Conservation (phyloP, 2,113 vertebrate genomes). For the Tupaia tana region DNA sequence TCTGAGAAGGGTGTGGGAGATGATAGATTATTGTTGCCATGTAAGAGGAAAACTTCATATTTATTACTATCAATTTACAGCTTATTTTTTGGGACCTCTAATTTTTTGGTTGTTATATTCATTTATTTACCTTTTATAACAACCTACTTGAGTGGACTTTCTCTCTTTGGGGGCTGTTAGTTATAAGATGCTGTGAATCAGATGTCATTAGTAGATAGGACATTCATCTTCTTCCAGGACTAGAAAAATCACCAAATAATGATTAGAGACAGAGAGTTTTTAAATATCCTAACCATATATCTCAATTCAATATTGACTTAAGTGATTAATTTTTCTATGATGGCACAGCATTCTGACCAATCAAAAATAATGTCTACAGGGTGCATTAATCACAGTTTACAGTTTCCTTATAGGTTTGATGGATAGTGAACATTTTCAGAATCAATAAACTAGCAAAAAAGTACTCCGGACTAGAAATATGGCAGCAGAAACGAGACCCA, state of each 20-base stretch:
- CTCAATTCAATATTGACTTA: constrained; percentile 69
- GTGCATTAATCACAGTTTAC: constrained; percentile 51
- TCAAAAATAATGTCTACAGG: constrained; percentile 45
- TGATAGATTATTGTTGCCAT: constrained; percentile 50
- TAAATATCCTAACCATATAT: constrained; percentile 60
- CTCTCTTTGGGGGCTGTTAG: constrained; percentile 36
- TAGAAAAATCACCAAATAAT: constrained; percentile 65
- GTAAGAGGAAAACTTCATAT: constrained; percentile 58
- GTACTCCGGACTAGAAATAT: constrained; percentile 38
- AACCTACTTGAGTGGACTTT: constrained; percentile 18
- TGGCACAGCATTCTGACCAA: constrained; percentile 50
- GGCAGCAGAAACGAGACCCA: neutral
- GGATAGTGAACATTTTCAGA: constrained; percentile 44
- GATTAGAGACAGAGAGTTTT: constrained; percentile 58
- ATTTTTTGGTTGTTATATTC: constrained; percentile 53
- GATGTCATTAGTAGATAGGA: constrained; percentile 5
- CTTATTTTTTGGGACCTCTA: constrained; percentile 42
- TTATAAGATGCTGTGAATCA: constrained; percentile 57
- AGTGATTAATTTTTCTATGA: constrained; percentile 68
- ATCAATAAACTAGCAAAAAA: constrained; percentile 67
- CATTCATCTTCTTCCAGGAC: constrained; percentile 63
- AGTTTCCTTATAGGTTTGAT: constrained; percentile 52
- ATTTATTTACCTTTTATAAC: constrained; percentile 51
- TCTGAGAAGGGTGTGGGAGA: constrained; percentile 39
- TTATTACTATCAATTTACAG: constrained; percentile 56